Evolutionary conservation across 2,113 vertebrate genomes (phyloP).

Genomic region (Microcebus murinus): DNA sequence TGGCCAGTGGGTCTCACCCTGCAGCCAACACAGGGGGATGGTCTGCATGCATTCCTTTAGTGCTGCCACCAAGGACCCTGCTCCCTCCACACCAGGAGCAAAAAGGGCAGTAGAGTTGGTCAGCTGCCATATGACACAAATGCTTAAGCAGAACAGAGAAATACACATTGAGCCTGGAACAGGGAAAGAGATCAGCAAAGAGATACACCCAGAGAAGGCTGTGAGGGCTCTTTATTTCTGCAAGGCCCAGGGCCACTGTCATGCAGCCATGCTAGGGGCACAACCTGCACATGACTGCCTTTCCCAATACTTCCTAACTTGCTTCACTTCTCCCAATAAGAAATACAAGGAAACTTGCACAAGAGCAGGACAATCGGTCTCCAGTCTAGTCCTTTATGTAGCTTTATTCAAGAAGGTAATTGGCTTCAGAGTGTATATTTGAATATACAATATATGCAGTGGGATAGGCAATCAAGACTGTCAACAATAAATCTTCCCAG

Average conservation of each 20-base stretch:
- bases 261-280: background rate
- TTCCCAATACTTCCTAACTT: background rate
- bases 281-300: background rate
- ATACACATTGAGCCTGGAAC: background rate
- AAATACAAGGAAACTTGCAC: background rate
- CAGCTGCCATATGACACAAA: background rate
- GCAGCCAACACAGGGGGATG: too few relatives aligned
- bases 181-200: background rate
- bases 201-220: background rate
- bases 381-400: background rate
- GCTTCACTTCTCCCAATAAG: background rate
- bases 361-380: background rate
- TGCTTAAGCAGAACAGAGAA: background rate
- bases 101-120: background rate
- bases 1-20: background rate
- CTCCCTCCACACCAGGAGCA: background rate
- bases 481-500: conserved; percentile 35
- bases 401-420: conserved; percentile 6
- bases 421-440: background rate
- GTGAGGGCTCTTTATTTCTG: background rate
- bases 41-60: accelerated
- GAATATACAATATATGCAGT: background rate
- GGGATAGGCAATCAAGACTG: background rate
- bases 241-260: background rate
- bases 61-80: too few relatives aligned